Conservation (phyloP, 92 coral and sea anemone species). For the Umimayanthus chanpuru region DNA sequence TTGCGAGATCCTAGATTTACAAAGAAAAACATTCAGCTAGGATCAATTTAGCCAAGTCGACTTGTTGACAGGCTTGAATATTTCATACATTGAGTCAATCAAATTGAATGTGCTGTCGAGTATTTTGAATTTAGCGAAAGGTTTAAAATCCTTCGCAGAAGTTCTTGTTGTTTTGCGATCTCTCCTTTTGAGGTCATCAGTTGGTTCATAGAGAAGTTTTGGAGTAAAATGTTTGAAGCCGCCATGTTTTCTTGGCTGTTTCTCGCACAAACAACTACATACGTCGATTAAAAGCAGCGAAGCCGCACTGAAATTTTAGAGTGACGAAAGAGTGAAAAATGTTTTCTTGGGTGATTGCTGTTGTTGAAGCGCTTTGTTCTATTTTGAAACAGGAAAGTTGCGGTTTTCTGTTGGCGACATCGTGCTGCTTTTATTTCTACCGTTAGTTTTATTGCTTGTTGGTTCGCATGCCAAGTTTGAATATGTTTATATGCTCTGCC, state of each 20-base stretch:
- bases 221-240: background rate
- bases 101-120: background rate
- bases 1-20: background rate
- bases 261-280: constrained; percentile 1
- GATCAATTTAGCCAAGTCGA: background rate
- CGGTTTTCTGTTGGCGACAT: background rate
- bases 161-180: background rate
- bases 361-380: background rate
- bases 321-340: background rate
- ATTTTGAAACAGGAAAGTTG: background rate
- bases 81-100: background rate
- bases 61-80: constrained; percentile 15
- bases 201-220: background rate
- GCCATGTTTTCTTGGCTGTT: background rate
- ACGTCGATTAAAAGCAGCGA: background rate
- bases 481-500: background rate
- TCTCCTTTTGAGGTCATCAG: background rate
- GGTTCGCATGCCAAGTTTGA: background rate
- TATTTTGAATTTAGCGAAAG: constrained; percentile 7
- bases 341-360: background rate
- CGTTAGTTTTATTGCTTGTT: background rate
- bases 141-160: background rate
- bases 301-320: background rate
- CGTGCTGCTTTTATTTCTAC: background rate
- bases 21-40: constrained; percentile 12